Conservation (phyloP, 2,113 vertebrate genomes). For the Balaenoptera acutorostrata region DNA sequence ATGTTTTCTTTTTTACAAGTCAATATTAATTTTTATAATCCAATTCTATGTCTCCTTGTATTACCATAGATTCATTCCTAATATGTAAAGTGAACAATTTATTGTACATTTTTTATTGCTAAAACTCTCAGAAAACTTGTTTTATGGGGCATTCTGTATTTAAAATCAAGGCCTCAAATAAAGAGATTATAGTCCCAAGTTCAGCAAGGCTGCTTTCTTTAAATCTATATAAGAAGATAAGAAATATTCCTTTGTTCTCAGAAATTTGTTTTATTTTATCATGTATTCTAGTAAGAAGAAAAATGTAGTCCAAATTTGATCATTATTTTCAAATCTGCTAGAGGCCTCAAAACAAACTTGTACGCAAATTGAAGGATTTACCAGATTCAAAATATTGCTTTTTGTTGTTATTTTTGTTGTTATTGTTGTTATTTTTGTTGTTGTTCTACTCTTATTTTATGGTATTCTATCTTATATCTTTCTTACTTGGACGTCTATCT, state of each 20-base stretch:
- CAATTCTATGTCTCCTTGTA: not conserved
- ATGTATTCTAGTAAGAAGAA: not conserved
- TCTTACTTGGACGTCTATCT: not conserved
- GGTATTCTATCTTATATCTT: not conserved
- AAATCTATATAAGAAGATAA: not conserved
- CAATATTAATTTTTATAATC: not conserved
- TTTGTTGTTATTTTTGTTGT: no score
- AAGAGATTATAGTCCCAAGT: not conserved
- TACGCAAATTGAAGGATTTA: not conserved
- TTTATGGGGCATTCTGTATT: not conserved
- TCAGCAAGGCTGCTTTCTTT: not conserved
- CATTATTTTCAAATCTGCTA: not conserved
- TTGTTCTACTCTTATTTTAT: not conserved
- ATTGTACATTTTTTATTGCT: not conserved
- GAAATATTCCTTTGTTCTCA: not conserved
- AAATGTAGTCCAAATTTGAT: not conserved
- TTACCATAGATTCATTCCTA: not conserved
- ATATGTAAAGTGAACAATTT: not conserved
- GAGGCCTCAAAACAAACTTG: not conserved
- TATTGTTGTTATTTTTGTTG: not conserved
- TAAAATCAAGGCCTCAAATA: not conserved
- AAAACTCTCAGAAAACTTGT: not conserved
- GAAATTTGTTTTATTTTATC: not conserved
- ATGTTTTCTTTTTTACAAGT: not conserved
- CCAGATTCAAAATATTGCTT: not conserved